Evolutionary conservation across 2,888 invertebrate genomes (phyloP).

Genomic region (Adelphocoris suturalis): DNA sequence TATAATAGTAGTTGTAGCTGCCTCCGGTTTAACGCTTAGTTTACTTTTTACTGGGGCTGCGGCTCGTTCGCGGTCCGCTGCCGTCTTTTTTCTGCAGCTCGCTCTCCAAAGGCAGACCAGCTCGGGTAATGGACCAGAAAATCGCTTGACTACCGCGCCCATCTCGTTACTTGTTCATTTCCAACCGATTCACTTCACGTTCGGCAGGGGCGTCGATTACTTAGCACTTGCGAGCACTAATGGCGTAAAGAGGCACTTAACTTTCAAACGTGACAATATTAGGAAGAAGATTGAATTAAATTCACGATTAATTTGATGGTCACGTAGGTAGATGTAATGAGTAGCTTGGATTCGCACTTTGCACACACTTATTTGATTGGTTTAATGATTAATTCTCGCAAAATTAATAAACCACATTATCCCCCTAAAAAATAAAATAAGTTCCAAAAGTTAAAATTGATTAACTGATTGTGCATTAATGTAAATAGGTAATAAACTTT

Average conservation of each 20-base stretch:
- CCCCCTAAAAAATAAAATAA: too few species aligned
- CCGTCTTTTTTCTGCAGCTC: conserved; percentile 3
- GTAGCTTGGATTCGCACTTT: too few species aligned
- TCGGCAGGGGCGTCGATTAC: background rate
- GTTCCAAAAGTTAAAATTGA: too few species aligned
- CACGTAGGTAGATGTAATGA: too few species aligned
- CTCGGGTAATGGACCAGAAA: conserved; percentile 42
- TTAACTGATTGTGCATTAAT: too few species aligned
- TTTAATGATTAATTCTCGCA: too few species aligned
- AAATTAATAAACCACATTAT: too few species aligned
- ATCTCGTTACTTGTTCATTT: conserved; percentile 15
- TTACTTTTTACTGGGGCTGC: conserved; percentile 25
- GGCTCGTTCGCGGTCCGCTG: conserved; percentile 4
- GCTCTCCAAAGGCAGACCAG: background rate
- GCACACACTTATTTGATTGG: too few species aligned
- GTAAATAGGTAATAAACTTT: too few species aligned
- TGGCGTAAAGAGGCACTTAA: background rate
- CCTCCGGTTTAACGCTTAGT: conserved; percentile 39
- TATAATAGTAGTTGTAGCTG: background rate
- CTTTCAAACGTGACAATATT: background rate
- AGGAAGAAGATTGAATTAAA: background rate
- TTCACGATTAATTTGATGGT: too few species aligned
- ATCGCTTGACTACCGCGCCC: background rate
- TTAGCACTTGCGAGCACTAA: background rate
- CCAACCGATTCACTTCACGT: background rate